Evolutionary conservation across 1,140 invertebrate species (phyloP).

Genomic region (Ceratosolen solmsi): DNA sequence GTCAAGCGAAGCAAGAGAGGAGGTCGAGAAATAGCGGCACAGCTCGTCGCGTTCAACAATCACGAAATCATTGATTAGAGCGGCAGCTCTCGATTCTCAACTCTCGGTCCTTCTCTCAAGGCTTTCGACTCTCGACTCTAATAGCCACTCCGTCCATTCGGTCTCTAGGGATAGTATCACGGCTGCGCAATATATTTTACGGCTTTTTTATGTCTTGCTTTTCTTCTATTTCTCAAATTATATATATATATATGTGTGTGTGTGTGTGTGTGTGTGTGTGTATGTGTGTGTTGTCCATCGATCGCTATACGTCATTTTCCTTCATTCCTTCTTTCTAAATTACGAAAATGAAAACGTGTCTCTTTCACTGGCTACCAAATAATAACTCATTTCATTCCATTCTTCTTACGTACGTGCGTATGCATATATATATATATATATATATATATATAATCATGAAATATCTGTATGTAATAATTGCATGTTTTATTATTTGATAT

Average conservation of each 20-base stretch:
- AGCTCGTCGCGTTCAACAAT: background rate
- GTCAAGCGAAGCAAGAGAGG: background rate
- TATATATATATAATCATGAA: no score
- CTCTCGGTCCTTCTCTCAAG: background rate
- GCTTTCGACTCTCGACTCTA: background rate
- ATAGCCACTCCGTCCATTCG: background rate
- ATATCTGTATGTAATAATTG: no score
- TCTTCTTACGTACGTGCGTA: no score
- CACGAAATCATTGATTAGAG: constrained; percentile 4
- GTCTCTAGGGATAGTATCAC: background rate
- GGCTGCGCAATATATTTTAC: background rate
- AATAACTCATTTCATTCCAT: background rate
- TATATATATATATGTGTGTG: background rate
- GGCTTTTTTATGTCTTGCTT: background rate
- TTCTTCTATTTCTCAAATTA: background rate
- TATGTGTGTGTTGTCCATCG: background rate
- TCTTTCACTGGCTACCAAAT: background rate
- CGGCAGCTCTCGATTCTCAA: background rate
- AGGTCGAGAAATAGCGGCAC: background rate
- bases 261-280: background rate
- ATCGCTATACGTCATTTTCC: background rate
- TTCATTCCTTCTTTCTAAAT: background rate
- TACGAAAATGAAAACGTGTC: background rate
- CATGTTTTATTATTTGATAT: no score
- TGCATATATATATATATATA: no score